Conservation (phyloP, 2,888 invertebrate species). For the Cerceris rybyensis region DNA sequence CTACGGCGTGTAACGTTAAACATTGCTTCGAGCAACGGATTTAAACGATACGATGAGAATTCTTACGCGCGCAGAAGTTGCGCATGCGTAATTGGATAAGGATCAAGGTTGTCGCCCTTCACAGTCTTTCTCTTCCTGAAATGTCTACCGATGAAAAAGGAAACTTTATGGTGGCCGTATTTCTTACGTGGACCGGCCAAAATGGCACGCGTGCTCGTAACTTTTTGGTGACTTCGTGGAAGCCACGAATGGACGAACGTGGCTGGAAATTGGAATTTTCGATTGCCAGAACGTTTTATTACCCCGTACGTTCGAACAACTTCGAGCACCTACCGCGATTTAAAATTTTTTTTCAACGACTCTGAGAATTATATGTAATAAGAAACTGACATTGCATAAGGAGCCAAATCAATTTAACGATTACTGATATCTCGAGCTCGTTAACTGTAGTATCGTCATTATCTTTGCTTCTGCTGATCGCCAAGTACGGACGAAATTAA, state of each 20-base stretch:
- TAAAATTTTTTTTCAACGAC: background rate
- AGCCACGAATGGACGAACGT: slow-evolving; percentile 2
- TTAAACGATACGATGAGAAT: slow-evolving; percentile 50
- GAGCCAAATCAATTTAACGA: background rate
- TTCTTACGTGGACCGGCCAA: slow-evolving; percentile 29
- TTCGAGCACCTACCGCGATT: background rate
- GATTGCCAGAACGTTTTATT: slow-evolving; percentile 39
- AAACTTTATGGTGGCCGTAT: slow-evolving; percentile 52
- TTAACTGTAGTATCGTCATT: background rate
- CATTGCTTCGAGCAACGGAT: slow-evolving; percentile 45
- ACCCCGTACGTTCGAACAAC: slow-evolving; percentile 29
- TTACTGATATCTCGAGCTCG: background rate
- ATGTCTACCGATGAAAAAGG: slow-evolving; percentile 28
- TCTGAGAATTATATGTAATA: background rate
- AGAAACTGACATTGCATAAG: background rate
- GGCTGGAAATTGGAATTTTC: slow-evolving; percentile 22
- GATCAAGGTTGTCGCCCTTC: slow-evolving; percentile 59
- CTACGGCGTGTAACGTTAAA: slow-evolving; percentile 45
- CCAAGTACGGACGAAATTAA: background rate
- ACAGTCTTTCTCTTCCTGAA: slow-evolving; percentile 26
- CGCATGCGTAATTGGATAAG: slow-evolving; percentile 64
- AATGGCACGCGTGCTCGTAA: slow-evolving; percentile 40
- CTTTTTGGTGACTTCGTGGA: slow-evolving; percentile 16
- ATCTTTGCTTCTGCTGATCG: background rate
- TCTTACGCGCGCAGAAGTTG: slow-evolving; percentile 41